Conservation (phyloP, 2,797 vertebrate genomes). For the Hyperoplus lanceolatus region DNA sequence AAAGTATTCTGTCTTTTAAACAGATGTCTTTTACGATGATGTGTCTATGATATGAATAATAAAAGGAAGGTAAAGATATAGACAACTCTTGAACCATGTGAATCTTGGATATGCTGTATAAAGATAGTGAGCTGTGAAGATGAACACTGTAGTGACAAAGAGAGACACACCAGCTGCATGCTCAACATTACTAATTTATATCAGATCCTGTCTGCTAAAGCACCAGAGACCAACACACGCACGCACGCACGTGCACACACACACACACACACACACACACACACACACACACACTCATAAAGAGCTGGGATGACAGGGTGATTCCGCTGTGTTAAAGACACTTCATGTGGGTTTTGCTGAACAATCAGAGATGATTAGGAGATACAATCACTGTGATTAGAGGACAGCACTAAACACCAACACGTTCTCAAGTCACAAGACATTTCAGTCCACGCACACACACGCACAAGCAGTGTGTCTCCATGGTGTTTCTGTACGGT, state of each 20-base stretch:
- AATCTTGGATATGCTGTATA: not conserved
- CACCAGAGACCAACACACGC: slow-evolving; percentile 23
- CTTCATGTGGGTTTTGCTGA: not conserved
- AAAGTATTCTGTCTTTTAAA: not conserved
- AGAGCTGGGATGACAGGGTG: not conserved
- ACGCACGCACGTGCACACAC: slow-evolving; percentile 16
- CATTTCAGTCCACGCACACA: not conserved
- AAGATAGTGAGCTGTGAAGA: slow-evolving; percentile 27
- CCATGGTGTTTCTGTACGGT: too few relatives aligned
- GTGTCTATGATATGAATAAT: not conserved
- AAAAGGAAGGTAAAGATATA: not conserved
- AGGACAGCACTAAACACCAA: not conserved
- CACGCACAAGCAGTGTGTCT: not conserved
- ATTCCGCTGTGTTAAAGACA: not conserved
- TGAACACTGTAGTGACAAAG: slow-evolving; percentile 34
- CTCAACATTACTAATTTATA: slow-evolving; percentile 61
- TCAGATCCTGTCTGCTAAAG: slow-evolving; percentile 40
- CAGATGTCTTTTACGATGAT: not conserved
- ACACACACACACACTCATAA: slow-evolving; percentile 6
- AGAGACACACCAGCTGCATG: slow-evolving; percentile 41
- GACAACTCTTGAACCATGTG: not conserved
- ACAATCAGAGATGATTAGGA: slow-evolving; percentile 30
- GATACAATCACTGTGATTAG: slow-evolving; percentile 31
- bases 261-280: slow-evolving; percentile 2
- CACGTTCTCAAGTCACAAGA: not conserved